Evolutionary conservation across 2,113 vertebrate genomes (phyloP), one percentile per base, ranked within the genome.

Genomic region (Nothobranchius furzeri): DNA sequence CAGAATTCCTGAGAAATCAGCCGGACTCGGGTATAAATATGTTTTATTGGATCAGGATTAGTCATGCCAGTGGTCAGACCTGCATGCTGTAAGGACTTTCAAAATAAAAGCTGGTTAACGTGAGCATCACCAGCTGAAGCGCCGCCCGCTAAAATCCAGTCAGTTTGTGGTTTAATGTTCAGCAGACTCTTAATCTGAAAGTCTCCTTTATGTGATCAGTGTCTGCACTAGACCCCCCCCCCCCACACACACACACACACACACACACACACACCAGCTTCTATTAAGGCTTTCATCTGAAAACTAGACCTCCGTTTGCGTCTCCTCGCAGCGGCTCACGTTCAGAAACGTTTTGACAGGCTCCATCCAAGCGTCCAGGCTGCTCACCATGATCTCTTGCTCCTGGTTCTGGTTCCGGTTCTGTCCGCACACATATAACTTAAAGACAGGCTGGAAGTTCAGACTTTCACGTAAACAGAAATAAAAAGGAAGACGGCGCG

Each of bases 41-140:
- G 79, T 83, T 89, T 89, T 85, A 87, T 91, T 88, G 83, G 78
- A 78, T 85, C 83, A 88, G 85, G 82, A 78, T 40, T 76, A 73
- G 75, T 86, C 77, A 86, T 86, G 87, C 88, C 85, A 88, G 83
- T 88, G 88, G 85, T 90, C 85, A 84, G 67, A 79, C 73, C 73
- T 78, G 73, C 85, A 86, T 88, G 82, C 86, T 77, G 78, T 76
- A 75, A 61, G 81, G 76, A 82, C 75, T 71, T 75, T 83, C 83
- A 85, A 81, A 88, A 81, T 83, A 64, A 80, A 82, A 82, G 64
- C 55, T 70, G 79, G 66, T 84, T 53, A 68, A 76, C 61, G 69
- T n/a, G 61, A 64, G 46, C 61, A 45, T 70, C 40, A 73, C 72
- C 64, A 64, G 60, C 66, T 3, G n/a, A 61, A 63, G 71, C 61